Base-by-base conservation (phyloP, 2,888 invertebrate genomes). In the Perizoma flavofasciatum region DNA sequence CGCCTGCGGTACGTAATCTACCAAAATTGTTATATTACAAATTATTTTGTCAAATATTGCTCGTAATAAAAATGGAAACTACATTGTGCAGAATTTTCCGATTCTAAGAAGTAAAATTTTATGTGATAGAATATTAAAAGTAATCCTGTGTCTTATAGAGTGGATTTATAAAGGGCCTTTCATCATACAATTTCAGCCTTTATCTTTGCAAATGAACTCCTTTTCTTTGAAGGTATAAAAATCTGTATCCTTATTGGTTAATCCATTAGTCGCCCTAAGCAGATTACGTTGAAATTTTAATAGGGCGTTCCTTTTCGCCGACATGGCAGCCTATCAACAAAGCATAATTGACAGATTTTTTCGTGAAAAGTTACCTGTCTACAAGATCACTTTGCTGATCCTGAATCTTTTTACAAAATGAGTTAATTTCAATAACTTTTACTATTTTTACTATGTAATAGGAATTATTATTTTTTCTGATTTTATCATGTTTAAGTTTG, bases 221-320 rank as follows among this genome's bases (percentile, higher is more conserved):
- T 72, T 75, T 68, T 68, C 67, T 69, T 78, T 78, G 72, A 74
- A 55, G 63, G 65, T 70, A 72, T 67, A 77, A 77, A 76, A 82
- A 79, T 80, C 79, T 74, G 72, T 77, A 78, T 77, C 77, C 75
- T 75, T 78, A 77, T 74, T 73, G 76, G 69, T 75, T 78, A 76
- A 75, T 75, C 74, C 75, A 75, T 79, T 83, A 81, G 80, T 81
- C 81, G 78, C 71, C 72, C 67, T 71, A 74, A 78, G 75, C 71
- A 72, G 75, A 77, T 81, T 77, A 74, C 69, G 69, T 65, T 68
- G 68, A 71, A 71, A 73, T 74, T 75, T 72, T 73, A 78, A 75
- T 72, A 72, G 74, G 22, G 3, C 22, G 22, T 22, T 22, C 22
- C 1, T 69, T 59, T 68, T 67, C 44, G 45, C 44, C 50, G 55